Percentiles rank a stretch among this genome's conserved stretches.
Evolutionary conservation across 2,113 vertebrate genomes (phyloP).

Genomic region (Damaliscus lunatus): DNA sequence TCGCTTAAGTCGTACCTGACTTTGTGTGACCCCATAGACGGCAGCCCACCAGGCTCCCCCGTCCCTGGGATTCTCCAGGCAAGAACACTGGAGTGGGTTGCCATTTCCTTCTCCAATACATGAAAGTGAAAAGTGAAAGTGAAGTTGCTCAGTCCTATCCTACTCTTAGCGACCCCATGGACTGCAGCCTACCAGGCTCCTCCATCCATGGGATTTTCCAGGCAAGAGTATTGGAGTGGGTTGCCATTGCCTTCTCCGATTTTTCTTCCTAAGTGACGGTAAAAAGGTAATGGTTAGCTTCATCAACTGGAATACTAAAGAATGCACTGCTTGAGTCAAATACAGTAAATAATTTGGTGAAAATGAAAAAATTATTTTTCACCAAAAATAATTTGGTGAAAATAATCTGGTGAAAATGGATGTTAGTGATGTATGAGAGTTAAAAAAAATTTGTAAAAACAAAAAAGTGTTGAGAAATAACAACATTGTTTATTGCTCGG

Average conservation of each 20-base stretch:
- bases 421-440: neutral
- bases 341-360: neutral
- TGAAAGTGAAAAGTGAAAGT: too few species aligned
- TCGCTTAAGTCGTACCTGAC: rapidly evolving
- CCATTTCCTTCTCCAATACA: too few species aligned
- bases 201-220: too few species aligned
- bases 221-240: too few species aligned
- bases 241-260: too few species aligned
- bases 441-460: neutral
- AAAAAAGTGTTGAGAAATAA: neutral
- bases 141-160: rapidly evolving
- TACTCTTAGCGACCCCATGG: too few species aligned
- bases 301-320: neutral
- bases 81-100: too few species aligned
- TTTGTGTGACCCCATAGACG: too few species aligned
- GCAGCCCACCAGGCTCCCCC: too few species aligned
- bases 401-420: neutral
- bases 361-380: neutral
- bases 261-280: neutral
- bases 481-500: neutral
- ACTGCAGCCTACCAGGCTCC: too few species aligned
- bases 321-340: neutral
- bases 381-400: neutral
- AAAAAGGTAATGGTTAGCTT: neutral
- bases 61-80: too few species aligned